phyloP scores from a whole-genome alignment of 2,113 vertebrate species.

The Sapajus apella region DNA sequence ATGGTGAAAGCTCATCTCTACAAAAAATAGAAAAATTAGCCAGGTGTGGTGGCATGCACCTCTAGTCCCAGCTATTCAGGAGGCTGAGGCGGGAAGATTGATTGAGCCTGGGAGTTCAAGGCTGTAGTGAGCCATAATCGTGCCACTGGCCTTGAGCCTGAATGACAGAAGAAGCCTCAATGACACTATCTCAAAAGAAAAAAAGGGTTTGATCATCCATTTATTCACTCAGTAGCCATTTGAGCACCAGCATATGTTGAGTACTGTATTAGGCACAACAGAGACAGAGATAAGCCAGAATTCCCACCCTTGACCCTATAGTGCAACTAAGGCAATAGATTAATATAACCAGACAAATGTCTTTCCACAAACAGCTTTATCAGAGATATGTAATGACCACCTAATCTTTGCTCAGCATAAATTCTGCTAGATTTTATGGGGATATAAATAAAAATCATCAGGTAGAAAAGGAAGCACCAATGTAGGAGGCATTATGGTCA shows the following conservation, averaged over 20 bases:
- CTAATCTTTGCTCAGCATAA: neutral
- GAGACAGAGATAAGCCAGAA: neutral
- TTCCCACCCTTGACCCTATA: neutral
- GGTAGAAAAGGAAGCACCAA: slow-evolving; percentile 23
- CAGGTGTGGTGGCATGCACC: too few relatives aligned
- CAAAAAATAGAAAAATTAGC: too few relatives aligned
- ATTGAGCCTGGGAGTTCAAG: too few relatives aligned
- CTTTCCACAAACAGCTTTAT: neutral
- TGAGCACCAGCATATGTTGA: neutral
- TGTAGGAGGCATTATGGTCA: neutral
- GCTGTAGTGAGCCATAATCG: too few relatives aligned
- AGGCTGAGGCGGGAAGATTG: too few relatives aligned
- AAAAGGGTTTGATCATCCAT: neutral
- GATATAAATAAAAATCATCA: slow-evolving; percentile 45
- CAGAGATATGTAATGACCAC: slow-evolving; percentile 12
- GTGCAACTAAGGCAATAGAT: neutral
- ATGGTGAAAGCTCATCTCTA: too few relatives aligned
- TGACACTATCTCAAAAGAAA: too few relatives aligned
- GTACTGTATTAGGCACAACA: neutral
- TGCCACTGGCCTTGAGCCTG: too few relatives aligned
- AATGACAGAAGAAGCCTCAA: too few relatives aligned
- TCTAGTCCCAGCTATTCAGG: too few relatives aligned
- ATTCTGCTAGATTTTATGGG: neutral
- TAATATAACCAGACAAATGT: neutral
- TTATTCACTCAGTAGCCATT: neutral